These are phyloP conservation scores for Sebastolobus altivelis DNA, from an alignment of 2,797 vertebrate genomes.

Conservation along the genomic window DNA sequence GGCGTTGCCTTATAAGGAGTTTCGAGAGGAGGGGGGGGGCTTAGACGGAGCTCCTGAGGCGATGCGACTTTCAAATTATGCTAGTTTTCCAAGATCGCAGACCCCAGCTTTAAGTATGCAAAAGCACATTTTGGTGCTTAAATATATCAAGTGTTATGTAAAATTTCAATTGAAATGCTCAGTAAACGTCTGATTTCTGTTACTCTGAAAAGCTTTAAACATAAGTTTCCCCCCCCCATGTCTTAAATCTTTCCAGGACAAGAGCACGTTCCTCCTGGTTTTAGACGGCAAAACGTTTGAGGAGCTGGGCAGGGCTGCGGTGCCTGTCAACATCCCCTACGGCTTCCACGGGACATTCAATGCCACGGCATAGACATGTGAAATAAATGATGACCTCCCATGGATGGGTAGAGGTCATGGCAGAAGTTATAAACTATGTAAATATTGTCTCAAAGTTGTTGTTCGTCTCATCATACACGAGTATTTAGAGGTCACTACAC, in stretches of 20 bases:
- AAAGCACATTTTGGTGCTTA: not conserved
- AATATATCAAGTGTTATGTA: not conserved
- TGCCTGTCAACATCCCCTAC: slow-evolving; percentile 90
- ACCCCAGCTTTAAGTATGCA: not conserved
- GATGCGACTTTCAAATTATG: too few relatives aligned
- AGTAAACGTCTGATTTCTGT: not conserved
- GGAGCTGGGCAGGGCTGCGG: slow-evolving; percentile 90
- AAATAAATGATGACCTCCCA: not conserved
- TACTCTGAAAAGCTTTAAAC: not conserved
- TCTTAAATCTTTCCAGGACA: slow-evolving; percentile 80
- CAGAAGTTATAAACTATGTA: not conserved
- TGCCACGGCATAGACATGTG: slow-evolving; percentile 41
- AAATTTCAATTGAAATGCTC: not conserved
- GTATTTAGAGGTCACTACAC: not conserved
- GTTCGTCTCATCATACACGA: not conserved
- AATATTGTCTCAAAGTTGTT: slow-evolving; percentile 19
- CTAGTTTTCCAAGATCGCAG: too few relatives aligned
- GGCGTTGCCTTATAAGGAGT: too few relatives aligned
- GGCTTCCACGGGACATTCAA: slow-evolving; percentile 92
- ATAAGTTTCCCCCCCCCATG: not conserved
- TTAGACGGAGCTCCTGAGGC: too few relatives aligned
- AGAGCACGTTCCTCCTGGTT: slow-evolving; percentile 91
- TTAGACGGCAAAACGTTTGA: slow-evolving; percentile 91
- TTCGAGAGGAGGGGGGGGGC: too few relatives aligned
- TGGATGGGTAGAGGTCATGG: not conserved